Conservation (phyloP, 2,113 vertebrate genomes). For the Colossoma macropomum region DNA sequence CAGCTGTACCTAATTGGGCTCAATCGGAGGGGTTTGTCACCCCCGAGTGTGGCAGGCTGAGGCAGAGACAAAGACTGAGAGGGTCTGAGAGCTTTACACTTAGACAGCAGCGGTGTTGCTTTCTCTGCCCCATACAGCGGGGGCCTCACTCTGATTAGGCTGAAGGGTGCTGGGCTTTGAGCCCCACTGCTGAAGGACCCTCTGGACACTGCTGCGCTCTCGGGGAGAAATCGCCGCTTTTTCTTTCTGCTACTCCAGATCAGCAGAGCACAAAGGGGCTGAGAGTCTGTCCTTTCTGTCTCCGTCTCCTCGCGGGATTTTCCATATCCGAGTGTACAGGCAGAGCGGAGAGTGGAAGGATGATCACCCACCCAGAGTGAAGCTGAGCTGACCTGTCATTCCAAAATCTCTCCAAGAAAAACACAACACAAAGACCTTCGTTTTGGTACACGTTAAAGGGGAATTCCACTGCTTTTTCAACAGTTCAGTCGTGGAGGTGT, state of each 20-base stretch:
- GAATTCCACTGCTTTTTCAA: too few species aligned
- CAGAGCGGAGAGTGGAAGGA: background rate
- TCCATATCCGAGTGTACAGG: background rate
- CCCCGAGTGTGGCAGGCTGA: conserved; percentile 72
- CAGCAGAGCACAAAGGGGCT: background rate
- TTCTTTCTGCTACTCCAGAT: conserved; percentile 43
- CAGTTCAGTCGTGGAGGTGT: too few species aligned
- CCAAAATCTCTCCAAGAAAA: too few species aligned
- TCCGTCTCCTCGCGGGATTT: background rate
- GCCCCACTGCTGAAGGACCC: conserved; percentile 50
- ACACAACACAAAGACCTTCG: too few species aligned
- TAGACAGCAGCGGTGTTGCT: conserved; percentile 60
- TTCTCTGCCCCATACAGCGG: conserved; percentile 57
- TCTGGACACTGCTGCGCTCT: conserved; percentile 38
- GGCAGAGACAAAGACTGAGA: conserved; percentile 71
- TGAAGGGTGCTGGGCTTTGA: conserved; percentile 57
- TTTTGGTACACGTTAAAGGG: too few species aligned
- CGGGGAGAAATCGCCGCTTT: conserved; percentile 46
- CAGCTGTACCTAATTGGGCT: conserved; percentile 80
- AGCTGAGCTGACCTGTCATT: too few species aligned
- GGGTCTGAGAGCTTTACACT: conserved; percentile 61
- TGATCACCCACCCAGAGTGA: background rate
- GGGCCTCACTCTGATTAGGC: conserved; percentile 66
- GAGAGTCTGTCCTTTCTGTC: conserved; percentile 3
- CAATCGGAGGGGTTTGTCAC: conserved; percentile 62